A percentile compares a stretch with the other conserved stretches of the same genome.
Conservation (phyloP, 2,797 vertebrate genomes). For the Helarctos malayanus region DNA sequence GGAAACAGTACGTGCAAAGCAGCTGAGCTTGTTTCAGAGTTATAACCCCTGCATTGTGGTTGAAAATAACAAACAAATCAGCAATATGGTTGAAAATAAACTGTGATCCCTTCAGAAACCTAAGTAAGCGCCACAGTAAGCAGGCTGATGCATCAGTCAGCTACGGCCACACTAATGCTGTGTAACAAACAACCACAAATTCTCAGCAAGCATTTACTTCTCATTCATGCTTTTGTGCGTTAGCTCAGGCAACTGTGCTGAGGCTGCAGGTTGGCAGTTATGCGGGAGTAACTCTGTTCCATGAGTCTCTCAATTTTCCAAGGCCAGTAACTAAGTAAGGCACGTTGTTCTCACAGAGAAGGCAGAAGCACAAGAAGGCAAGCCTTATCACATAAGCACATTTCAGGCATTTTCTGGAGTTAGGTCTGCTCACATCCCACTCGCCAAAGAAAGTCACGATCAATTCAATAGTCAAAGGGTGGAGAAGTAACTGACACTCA, state of each 20-base stretch:
- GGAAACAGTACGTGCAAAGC: neutral
- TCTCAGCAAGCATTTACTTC: neutral
- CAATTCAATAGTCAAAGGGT: neutral
- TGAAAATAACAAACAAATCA: neutral
- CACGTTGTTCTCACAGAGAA: neutral
- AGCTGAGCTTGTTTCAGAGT: neutral
- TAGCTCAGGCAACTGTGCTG: neutral
- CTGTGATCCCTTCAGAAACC: neutral
- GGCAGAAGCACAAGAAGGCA: neutral
- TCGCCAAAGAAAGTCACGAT: neutral
- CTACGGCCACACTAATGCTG: neutral
- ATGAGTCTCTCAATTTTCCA: fast-evolving
- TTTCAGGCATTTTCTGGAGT: neutral
- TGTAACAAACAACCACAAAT: neutral
- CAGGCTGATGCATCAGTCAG: neutral
- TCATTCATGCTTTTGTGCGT: neutral
- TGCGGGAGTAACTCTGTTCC: neutral
- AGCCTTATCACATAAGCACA: neutral
- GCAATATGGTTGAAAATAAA: neutral
- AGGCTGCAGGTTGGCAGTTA: neutral
- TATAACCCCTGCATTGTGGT: neutral
- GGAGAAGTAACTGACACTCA: neutral
- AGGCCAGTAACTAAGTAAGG: neutral
- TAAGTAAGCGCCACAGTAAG: neutral
- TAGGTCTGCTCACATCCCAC: neutral